These are phyloP conservation scores for Congeria kusceri DNA, from an alignment of 2,888 invertebrate genomes.

Conservation along the genomic window DNA sequence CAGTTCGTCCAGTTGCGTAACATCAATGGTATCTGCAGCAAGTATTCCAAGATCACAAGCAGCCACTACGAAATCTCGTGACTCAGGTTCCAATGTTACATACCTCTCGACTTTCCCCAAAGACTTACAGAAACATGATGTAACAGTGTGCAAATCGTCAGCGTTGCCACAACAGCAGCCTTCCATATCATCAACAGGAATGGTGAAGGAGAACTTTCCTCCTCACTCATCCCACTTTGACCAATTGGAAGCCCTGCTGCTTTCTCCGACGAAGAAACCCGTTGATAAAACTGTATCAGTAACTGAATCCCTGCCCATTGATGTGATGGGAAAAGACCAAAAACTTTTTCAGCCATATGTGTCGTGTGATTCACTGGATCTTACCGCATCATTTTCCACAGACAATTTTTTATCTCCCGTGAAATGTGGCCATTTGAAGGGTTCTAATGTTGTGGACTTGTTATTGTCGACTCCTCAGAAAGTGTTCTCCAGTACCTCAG, in stretches of 20 bases:
- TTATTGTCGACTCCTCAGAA: conserved; percentile 52
- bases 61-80: conserved; percentile 17
- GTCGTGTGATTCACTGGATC: conserved; percentile 29
- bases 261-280: conserved; percentile 24
- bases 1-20: neutral
- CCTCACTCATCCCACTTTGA: conserved; percentile 14
- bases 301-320: neutral
- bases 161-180: neutral
- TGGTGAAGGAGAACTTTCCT: neutral
- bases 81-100: conserved; percentile 13
- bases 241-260: conserved; percentile 25
- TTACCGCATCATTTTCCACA: conserved; percentile 20
- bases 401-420: conserved; percentile 46
- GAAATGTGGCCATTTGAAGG: conserved; percentile 10
- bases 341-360: conserved; percentile 59
- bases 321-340: conserved; percentile 4
- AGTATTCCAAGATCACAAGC: conserved; percentile 8
- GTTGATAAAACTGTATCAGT: neutral
- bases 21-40: conserved; percentile 1
- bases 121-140: conserved; percentile 38
- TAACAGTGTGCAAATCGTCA: neutral
- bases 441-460: conserved; percentile 22
- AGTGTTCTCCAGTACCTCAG: conserved; percentile 27
- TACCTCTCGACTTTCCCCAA: conserved; percentile 36
- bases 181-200: neutral